Evolutionary conservation across 2,888 invertebrate genomes (phyloP), one percentile per base, ranked within the genome.

Genomic region (Dinocampus coccinellae): DNA sequence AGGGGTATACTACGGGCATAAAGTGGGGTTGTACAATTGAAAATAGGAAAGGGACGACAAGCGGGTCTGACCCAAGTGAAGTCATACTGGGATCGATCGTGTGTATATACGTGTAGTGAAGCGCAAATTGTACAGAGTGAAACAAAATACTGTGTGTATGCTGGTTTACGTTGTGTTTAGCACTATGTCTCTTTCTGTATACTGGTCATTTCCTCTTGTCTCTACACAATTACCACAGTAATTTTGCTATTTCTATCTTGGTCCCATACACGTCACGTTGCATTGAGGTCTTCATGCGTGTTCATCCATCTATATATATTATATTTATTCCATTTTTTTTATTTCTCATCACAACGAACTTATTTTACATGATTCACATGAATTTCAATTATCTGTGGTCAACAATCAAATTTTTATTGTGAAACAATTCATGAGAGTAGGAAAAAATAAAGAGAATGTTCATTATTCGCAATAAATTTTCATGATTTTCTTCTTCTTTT

Each of bases 11-110:
- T 52, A 11, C 13, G 47, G 20, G 47, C 47, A 47, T 47, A 47
- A 47, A 47, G 16, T 47, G 47, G 47, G 47, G 47, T 47, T 7
- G 34, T 57, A 62, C 65, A 65, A 39, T 65, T 62, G 47, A 26
- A 57, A 65, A 69, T 58, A 65, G 60, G 57, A 73, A 65, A 66
- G 69, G 69, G 65, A 60, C 29, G 55, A 65, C 69, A 74, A 16
- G 39, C 16, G 47, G 47, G 16, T 7, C 16, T 47, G 39, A n/a
- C n/a, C 16, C 47, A 47, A 47, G 47, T 47, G 16, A 47, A 47
- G 47, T 47, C 47, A 47, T 47, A 16, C 16, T n/a, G 16, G 60
- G 60, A 60, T 60, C 60, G 60, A 60, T 60, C 60, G 60, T 60
- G 47, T 47, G n/a, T 29, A 29, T 29, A 16, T 47, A 16, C 20